These are phyloP conservation scores for Isichthys henryi DNA, from an alignment of 2,113 vertebrate genomes.

Conservation along the genomic window DNA sequence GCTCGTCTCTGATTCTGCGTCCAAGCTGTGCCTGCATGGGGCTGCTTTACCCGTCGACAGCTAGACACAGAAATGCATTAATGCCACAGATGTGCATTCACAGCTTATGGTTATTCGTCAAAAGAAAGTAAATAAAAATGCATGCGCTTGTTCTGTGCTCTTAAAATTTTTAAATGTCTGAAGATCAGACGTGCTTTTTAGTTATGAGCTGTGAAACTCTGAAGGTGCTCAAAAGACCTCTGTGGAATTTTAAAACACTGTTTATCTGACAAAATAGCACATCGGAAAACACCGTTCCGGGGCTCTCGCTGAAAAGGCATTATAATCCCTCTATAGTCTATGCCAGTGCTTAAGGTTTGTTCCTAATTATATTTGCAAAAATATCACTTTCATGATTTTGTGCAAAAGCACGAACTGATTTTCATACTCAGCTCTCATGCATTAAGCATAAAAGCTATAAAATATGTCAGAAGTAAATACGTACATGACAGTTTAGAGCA, in stretches of 20 bases:
- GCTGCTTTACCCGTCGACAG: neutral
- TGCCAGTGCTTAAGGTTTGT: neutral
- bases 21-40: neutral
- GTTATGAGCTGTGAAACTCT: neutral
- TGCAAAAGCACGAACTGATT: neutral
- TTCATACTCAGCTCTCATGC: neutral
- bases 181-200: neutral
- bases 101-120: neutral
- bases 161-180: neutral
- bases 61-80: neutral
- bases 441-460: neutral
- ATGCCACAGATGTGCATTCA: neutral
- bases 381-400: neutral
- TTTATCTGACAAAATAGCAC: neutral
- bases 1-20: neutral
- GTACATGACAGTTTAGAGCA: neutral
- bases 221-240: neutral
- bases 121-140: neutral
- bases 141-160: neutral
- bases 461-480: neutral
- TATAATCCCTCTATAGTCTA: neutral
- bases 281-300: neutral
- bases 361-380: neutral
- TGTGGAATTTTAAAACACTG: neutral
- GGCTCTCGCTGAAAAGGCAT: neutral